Base-by-base conservation (phyloP, 1,140 invertebrate genomes). In the Diorhabda elongata region DNA sequence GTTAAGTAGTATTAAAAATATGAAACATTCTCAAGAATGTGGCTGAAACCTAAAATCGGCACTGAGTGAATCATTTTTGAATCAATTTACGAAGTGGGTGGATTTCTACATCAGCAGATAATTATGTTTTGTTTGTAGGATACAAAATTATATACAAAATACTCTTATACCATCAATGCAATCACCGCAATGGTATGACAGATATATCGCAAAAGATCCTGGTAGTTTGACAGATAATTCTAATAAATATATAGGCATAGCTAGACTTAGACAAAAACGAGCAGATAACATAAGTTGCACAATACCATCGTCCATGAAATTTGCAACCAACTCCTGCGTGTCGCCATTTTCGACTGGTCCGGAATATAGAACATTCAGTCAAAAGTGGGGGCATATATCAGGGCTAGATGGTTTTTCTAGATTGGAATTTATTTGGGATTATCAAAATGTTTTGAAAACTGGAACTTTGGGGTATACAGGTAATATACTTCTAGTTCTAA, bases 221-320 rank as follows among this genome's bases (percentile, higher is more conserved):
- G 75, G 75, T 5, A 71, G 72, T 58, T 72, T 73, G 41, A 70
- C 62, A 44, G 75, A 76, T 61, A 72, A 74, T 42, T 60, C 60
- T 43, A 76, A 75, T 61, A 75, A 75, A 65, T 75, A 72, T 58
- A 43, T 75, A 11, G 73, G 73, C 44, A 64, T 75, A n/a, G 72
- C 68, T 11, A 64, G 71, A 6, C 42, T 76, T 5, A 69, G 75
- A 52, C 75, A 76, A 67, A 67, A 73, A 9, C 60, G 75, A 59
- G 67, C 64, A 1, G n/a, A 58, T n/a, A 61, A 67, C 56, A 41
- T 44, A 5, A 44, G 44, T 42, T 68, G 60, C 44, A 7, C n/a
- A 42, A 45, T 69, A 8, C 57, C 44, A 44, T 9, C 47, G 64
- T 44, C 57, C 5, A 68, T 69, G 69, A 4, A 42, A 59, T 69